Conservation (phyloP, 2,888 invertebrate species). For the Taphrorychus bicolor region DNA sequence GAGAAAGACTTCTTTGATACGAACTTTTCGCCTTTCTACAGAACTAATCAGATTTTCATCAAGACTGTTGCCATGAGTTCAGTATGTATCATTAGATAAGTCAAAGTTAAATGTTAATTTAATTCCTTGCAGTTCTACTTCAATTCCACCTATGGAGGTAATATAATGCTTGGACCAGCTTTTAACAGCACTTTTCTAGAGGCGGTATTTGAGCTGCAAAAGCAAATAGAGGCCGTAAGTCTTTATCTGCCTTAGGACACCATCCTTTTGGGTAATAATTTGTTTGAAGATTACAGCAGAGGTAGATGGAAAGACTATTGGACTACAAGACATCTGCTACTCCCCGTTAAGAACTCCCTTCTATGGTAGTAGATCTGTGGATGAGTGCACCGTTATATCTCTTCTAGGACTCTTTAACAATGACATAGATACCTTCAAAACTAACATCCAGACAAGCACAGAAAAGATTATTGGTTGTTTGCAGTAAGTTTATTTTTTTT, state of each 20-base stretch:
- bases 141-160: slow-evolving; percentile 45
- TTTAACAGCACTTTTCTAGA: slow-evolving; percentile 78
- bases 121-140: slow-evolving; percentile 49
- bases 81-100: slow-evolving; percentile 56
- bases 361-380: slow-evolving; percentile 62
- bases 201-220: slow-evolving; percentile 74
- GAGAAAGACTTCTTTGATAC: slow-evolving; percentile 89
- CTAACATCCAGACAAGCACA: slow-evolving; percentile 48
- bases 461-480: slow-evolving; percentile 63
- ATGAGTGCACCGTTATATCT: slow-evolving; percentile 83
- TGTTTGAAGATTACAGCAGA: slow-evolving; percentile 60
- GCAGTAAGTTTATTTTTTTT: slow-evolving; percentile 56
- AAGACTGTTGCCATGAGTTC: slow-evolving; percentile 66
- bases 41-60: slow-evolving; percentile 88
- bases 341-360: slow-evolving; percentile 78
- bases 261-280: not conserved
- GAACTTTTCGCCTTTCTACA: slow-evolving; percentile 88
- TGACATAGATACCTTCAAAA: slow-evolving; percentile 54
- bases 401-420: slow-evolving; percentile 81
- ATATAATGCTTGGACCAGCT: slow-evolving; percentile 76
- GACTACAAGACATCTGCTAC: slow-evolving; percentile 78
- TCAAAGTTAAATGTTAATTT: not conserved
- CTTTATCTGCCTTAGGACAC: too few species aligned
- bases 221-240: slow-evolving; percentile 67
- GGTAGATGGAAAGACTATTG: slow-evolving; percentile 60